These are phyloP conservation scores for Drosophila setifemur DNA, from an alignment of 1,140 invertebrate genomes.

Conservation along the genomic window DNA sequence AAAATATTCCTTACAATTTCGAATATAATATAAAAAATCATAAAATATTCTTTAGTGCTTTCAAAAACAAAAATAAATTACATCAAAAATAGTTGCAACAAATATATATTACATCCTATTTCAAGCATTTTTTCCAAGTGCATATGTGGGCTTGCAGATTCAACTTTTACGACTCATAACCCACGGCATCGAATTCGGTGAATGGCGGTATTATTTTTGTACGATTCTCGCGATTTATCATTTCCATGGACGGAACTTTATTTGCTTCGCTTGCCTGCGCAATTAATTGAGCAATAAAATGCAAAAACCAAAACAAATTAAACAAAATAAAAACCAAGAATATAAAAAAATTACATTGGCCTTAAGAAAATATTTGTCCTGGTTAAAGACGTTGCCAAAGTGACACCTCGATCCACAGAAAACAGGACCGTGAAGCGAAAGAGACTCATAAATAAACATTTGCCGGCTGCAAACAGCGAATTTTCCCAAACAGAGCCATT, in stretches of 20 bases:
- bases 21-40: no score
- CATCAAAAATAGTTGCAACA: no score
- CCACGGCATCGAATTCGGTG: slow-evolving; percentile 42
- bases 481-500: slow-evolving; percentile 18
- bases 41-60: no score
- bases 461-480: slow-evolving; percentile 44
- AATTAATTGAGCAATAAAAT: slow-evolving; percentile 65
- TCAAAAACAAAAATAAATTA: no score
- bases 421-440: slow-evolving; percentile 5
- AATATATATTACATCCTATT: background rate
- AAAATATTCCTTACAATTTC: no score
- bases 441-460: slow-evolving; percentile 53
- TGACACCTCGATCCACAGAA: slow-evolving; percentile 18
- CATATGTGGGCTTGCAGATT: slow-evolving; percentile 8
- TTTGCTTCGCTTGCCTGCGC: slow-evolving; percentile 27
- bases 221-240: slow-evolving; percentile 32
- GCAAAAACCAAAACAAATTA: slow-evolving; percentile 52
- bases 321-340: slow-evolving; percentile 35
- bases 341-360: background rate
- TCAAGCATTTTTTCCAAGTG: slow-evolving; percentile 17
- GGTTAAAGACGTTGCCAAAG: slow-evolving; percentile 1
- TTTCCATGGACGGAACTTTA: slow-evolving; percentile 12
- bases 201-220: slow-evolving; percentile 51
- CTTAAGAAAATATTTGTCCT: slow-evolving; percentile 17
- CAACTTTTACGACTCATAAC: slow-evolving; percentile 65